Percentiles rank a stretch among this genome's conserved stretches.
phyloP scores from a whole-genome alignment of 2,113 vertebrate genomes.

The Baryphthengus martii region DNA sequence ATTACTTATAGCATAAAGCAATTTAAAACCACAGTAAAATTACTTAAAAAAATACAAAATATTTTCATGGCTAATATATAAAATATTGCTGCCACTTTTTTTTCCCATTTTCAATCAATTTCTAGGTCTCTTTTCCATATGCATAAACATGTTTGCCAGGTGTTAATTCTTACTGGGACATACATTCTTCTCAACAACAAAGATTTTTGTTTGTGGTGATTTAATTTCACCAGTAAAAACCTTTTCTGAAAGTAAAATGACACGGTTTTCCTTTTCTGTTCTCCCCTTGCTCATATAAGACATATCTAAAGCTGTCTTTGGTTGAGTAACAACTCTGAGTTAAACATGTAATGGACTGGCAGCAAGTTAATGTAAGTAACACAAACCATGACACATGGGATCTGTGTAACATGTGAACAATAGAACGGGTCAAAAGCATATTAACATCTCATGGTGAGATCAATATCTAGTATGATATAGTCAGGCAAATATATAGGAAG shows the following conservation, averaged over 20 bases:
- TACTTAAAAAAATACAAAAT: neutral
- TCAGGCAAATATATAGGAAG: neutral
- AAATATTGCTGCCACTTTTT: neutral
- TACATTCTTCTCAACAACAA: neutral
- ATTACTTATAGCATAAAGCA: neutral
- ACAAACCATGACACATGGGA: rapidly evolving
- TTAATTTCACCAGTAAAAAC: neutral
- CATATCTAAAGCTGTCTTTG: neutral
- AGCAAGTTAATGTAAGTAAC: neutral
- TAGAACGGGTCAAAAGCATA: neutral
- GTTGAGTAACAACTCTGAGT: neutral
- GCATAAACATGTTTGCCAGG: neutral
- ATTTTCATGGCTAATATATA: neutral
- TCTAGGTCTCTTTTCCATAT: neutral
- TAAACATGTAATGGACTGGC: neutral
- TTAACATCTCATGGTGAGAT: neutral
- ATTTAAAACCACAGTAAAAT: neutral
- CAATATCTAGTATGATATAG: neutral
- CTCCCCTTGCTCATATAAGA: neutral
- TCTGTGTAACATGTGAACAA: neutral
- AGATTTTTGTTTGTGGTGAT: neutral
- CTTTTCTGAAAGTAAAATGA: neutral
- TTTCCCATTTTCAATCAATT: neutral
- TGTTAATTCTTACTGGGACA: neutral
- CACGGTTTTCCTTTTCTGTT: neutral